Percentiles rank a stretch among this genome's conserved stretches.
Evolutionary conservation across 2,113 vertebrate genomes (phyloP).

Genomic region (Xenopus laevis): DNA sequence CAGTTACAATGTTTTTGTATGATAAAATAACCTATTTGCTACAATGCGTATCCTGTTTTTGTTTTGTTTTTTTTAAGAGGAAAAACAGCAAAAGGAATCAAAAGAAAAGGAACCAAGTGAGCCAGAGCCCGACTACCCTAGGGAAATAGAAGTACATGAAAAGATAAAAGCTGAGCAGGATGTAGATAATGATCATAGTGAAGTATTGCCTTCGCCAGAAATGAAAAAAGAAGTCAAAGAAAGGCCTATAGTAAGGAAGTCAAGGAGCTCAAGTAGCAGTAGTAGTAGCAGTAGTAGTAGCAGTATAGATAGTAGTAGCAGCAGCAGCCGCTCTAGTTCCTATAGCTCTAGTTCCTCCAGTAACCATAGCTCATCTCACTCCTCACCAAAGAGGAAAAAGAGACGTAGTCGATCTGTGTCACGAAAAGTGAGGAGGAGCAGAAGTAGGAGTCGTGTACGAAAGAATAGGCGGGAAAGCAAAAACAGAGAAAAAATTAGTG

Average conservation of each 20-base stretch:
- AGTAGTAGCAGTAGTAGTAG: slow-evolving; percentile 84
- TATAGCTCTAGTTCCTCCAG: slow-evolving; percentile 87
- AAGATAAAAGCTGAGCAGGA: slow-evolving; percentile 82
- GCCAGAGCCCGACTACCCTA: slow-evolving; percentile 80
- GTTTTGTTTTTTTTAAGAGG: slow-evolving; percentile 69
- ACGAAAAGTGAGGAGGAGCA: slow-evolving; percentile 73
- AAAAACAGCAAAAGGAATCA: slow-evolving; percentile 78
- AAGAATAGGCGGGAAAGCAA: slow-evolving; percentile 71
- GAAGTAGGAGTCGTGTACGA: slow-evolving; percentile 73
- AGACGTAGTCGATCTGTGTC: slow-evolving; percentile 72
- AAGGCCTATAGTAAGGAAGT: slow-evolving; percentile 63
- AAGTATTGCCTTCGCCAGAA: slow-evolving; percentile 70
- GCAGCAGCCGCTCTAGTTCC: slow-evolving; percentile 78
- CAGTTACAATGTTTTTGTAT: no score
- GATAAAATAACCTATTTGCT: not conserved
- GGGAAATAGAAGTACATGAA: slow-evolving; percentile 76
- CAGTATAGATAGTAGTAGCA: slow-evolving; percentile 79
- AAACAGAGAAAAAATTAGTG: slow-evolving; percentile 69
- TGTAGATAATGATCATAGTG: slow-evolving; percentile 77
- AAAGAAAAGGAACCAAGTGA: slow-evolving; percentile 82
- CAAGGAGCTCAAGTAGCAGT: slow-evolving; percentile 70
- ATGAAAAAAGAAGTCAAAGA: slow-evolving; percentile 75
- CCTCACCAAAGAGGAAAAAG: slow-evolving; percentile 84
- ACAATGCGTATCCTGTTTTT: not conserved
- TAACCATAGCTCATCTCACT: slow-evolving; percentile 85